A percentile compares a stretch with the other conserved stretches of the same genome.
phyloP scores from a whole-genome alignment of 2,113 vertebrate species.

The Eleginops maclovinus region DNA sequence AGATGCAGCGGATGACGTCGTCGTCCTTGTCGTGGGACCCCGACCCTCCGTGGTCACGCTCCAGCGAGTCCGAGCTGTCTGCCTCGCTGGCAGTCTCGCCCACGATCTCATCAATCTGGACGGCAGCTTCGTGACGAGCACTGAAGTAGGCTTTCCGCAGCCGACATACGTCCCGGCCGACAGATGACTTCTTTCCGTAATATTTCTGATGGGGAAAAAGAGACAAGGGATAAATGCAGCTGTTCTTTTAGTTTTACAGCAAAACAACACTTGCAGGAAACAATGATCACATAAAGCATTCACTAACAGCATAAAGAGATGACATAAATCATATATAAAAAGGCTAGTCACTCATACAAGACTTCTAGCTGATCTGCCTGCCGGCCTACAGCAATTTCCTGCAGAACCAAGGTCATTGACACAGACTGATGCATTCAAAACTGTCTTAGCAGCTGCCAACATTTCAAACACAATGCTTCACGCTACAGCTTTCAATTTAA shows the following conservation, averaged over 20 bases:
- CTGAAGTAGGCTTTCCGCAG: constrained; percentile 95
- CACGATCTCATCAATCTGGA: constrained; percentile 98
- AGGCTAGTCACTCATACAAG: neutral
- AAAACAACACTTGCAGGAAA: constrained; percentile 19
- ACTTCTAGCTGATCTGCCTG: constrained; percentile 4
- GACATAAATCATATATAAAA: neutral
- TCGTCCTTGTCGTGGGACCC: constrained; percentile 89
- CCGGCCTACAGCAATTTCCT: neutral
- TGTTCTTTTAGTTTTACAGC: neutral
- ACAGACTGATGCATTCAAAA: constrained; percentile 24
- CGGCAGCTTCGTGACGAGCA: constrained; percentile 92
- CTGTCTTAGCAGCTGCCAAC: constrained; percentile 2
- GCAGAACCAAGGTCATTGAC: constrained; percentile 7
- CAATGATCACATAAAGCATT: neutral
- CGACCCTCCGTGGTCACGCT: constrained; percentile 82
- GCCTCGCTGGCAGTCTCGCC: constrained; percentile 97
- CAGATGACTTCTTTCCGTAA: constrained; percentile 94
- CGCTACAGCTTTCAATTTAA: constrained; percentile 4
- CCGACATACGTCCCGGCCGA: constrained; percentile 93
- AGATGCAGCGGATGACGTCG: constrained; percentile 97
- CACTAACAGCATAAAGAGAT: neutral
- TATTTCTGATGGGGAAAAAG: constrained; percentile 88
- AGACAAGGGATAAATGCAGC: neutral
- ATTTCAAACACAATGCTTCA: neutral
- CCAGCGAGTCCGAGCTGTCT: constrained; percentile 94